These are phyloP conservation scores for Scrobipalpa costella DNA, from an alignment of 2,888 invertebrate genomes.

Conservation along the genomic window DNA sequence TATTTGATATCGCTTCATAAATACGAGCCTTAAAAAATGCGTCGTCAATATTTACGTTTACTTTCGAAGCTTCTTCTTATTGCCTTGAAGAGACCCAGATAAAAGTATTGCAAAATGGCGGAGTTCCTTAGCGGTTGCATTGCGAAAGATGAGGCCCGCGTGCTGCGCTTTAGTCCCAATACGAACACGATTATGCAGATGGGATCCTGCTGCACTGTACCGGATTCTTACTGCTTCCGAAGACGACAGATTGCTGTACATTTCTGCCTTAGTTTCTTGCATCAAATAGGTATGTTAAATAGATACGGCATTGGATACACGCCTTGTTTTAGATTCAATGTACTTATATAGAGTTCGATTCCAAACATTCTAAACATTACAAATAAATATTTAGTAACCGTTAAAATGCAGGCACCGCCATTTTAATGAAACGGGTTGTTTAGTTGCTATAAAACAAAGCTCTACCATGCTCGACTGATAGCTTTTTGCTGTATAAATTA, in stretches of 20 bases:
- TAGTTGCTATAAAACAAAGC: not conserved
- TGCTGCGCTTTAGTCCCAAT: not conserved
- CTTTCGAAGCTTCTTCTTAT: not conserved
- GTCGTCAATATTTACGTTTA: not conserved
- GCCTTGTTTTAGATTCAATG: not conserved
- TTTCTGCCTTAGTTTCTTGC: not conserved
- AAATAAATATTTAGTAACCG: too few relatives aligned
- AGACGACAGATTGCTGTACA: not conserved
- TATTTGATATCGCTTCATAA: too few relatives aligned
- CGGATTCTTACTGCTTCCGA: not conserved
- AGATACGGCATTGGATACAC: not conserved
- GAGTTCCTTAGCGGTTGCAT: not conserved
- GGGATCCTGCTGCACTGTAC: not conserved
- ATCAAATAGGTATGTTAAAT: not conserved
- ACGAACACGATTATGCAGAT: constrained; percentile 2
- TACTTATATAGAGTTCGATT: not conserved
- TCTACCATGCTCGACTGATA: not conserved
- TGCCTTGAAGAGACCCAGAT: constrained; percentile 16
- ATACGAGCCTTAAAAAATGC: too few relatives aligned
- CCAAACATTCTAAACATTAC: not conserved
- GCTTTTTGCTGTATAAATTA: constrained; percentile 1
- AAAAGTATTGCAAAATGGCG: constrained; percentile 7
- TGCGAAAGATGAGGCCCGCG: constrained; percentile 9
- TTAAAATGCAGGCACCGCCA: too few relatives aligned
- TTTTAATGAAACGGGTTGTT: not conserved